Evolutionary conservation across 2,888 invertebrate genomes (phyloP).

Genomic region (Cancer borealis): DNA sequence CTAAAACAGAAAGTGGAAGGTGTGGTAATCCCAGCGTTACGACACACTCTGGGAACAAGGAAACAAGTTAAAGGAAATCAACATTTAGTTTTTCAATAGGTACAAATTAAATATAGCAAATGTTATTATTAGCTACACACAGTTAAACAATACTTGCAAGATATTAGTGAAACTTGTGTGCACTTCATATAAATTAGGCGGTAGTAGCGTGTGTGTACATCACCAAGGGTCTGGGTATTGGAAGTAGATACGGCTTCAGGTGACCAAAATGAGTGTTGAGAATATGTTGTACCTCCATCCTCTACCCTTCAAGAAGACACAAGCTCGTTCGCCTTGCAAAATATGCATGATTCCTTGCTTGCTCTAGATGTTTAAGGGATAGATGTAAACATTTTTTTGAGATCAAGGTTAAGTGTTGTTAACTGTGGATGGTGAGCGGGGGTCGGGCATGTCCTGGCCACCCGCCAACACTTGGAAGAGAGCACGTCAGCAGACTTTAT

Average conservation of each 20-base stretch:
- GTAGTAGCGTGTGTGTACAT: no score
- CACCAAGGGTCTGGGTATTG: no score
- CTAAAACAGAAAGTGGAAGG: not conserved
- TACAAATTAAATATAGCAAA: no score
- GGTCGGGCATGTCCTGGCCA: not conserved
- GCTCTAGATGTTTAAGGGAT: not conserved
- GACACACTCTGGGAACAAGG: no score
- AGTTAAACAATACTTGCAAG: no score
- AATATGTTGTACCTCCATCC: not conserved
- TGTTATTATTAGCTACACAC: no score
- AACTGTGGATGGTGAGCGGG: not conserved
- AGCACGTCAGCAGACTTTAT: not conserved
- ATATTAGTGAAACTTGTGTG: no score
- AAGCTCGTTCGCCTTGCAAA: not conserved
- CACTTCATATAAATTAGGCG: no score
- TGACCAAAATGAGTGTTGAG: not conserved
- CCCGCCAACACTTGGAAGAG: not conserved
- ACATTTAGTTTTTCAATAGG: no score
- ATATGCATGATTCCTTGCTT: not conserved
- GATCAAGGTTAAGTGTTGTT: slow-evolving; percentile 41
- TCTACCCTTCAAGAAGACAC: not conserved
- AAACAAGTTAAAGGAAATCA: no score
- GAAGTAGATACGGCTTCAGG: no score
- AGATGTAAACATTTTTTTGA: slow-evolving; percentile 4
- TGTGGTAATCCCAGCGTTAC: not conserved